Conservation (phyloP, 2,888 invertebrate species). For the Eremobia ochroleuca region DNA sequence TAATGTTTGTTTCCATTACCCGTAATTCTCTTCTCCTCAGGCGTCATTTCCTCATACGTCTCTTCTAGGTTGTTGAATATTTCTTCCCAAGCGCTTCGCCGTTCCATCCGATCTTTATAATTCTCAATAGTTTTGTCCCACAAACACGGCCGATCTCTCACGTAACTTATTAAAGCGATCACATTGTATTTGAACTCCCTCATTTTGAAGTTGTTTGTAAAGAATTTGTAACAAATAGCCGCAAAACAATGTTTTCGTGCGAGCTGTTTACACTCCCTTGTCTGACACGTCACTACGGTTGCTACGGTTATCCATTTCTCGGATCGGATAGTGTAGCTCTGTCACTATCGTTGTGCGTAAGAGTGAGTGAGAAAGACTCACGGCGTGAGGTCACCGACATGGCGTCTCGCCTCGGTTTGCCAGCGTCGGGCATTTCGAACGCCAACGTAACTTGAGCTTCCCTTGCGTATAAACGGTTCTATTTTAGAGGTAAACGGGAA, state of each 20-base stretch:
- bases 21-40: slow-evolving; percentile 78
- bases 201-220: slow-evolving; percentile 68
- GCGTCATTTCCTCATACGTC: slow-evolving; percentile 80
- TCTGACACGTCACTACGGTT: slow-evolving; percentile 80
- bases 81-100: slow-evolving; percentile 84
- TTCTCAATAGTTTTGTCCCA: slow-evolving; percentile 86
- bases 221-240: slow-evolving; percentile 32
- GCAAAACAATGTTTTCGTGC: slow-evolving; percentile 53
- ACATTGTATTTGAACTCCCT: slow-evolving; percentile 85
- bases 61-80: slow-evolving; percentile 81
- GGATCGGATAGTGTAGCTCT: slow-evolving; percentile 77
- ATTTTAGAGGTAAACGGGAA: slow-evolving; percentile 28
- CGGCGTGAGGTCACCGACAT: slow-evolving; percentile 81
- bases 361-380: slow-evolving; percentile 69
- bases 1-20: slow-evolving; percentile 75
- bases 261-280: slow-evolving; percentile 75
- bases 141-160: slow-evolving; percentile 81
- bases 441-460: slow-evolving; percentile 69
- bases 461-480: neutral
- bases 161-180: slow-evolving; percentile 76
- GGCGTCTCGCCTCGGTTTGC: slow-evolving; percentile 68
- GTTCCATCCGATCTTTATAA: slow-evolving; percentile 85
- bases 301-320: slow-evolving; percentile 71
- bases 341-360: slow-evolving; percentile 65
- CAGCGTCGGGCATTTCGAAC: slow-evolving; percentile 38